Percentiles rank a stretch among this genome's conserved stretches.
These are phyloP conservation scores for Crotalus helleri DNA, from an alignment of 2,113 vertebrate genomes.

Conservation along the genomic window DNA sequence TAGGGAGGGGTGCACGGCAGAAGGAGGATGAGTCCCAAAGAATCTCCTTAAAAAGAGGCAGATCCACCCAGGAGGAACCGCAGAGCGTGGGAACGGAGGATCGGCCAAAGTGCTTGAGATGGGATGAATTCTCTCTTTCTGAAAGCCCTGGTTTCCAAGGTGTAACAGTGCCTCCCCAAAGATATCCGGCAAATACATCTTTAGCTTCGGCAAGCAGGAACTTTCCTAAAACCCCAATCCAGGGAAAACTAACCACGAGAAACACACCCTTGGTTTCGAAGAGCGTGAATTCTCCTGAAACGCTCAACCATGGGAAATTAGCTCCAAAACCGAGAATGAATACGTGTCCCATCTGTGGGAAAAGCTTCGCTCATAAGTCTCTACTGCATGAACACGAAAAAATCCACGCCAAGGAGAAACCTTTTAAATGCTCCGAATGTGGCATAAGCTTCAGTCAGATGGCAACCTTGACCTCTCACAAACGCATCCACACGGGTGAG, in stretches of 20 bases:
- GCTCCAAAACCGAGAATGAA: not conserved
- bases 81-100: not conserved
- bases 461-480: not conserved
- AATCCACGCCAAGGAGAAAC: not conserved
- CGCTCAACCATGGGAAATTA: not conserved
- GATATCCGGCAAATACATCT: not conserved
- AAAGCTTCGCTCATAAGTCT: not conserved
- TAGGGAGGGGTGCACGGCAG: not conserved
- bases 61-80: not conserved
- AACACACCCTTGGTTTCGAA: not conserved
- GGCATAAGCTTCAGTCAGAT: not conserved
- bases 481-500: not conserved
- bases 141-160: not conserved
- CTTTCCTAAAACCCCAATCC: not conserved
- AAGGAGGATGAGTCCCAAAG: not conserved
- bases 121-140: not conserved
- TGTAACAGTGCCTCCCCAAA: fast-evolving
- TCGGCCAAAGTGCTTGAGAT: not conserved
- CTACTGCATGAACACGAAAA: not conserved
- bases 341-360: not conserved
- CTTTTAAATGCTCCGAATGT: not conserved
- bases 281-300: not conserved
- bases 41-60: not conserved
- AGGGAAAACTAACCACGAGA: not conserved
- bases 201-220: not conserved